phyloP scores from a whole-genome alignment of 1,140 invertebrate genomes.

The Whitmania pigra region DNA sequence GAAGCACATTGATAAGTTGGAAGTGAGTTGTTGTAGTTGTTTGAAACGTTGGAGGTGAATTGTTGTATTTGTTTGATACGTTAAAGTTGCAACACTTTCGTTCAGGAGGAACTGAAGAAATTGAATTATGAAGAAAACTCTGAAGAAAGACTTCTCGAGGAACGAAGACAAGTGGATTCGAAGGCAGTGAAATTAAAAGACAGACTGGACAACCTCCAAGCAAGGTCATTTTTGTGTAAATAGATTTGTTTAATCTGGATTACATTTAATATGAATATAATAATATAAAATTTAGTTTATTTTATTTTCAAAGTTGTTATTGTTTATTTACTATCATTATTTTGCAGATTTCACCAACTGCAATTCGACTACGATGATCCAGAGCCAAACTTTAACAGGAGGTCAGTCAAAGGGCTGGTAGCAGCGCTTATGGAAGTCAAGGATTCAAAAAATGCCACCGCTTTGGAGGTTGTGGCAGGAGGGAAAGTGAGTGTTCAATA shows the following conservation, averaged over 20 bases:
- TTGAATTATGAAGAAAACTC: constrained; percentile 56
- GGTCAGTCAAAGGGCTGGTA: constrained; percentile 65
- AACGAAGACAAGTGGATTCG: constrained; percentile 44
- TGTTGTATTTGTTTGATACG: too few relatives aligned
- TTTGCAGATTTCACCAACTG: constrained; percentile 52
- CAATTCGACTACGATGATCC: constrained; percentile 44
- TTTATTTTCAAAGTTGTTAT: not conserved
- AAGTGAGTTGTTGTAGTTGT: constrained; percentile 29
- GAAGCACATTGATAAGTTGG: constrained; percentile 48
- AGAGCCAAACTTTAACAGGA: constrained; percentile 56
- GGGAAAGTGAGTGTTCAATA: constrained; percentile 52
- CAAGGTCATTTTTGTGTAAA: constrained; percentile 37
- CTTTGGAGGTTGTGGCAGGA: constrained; percentile 74
- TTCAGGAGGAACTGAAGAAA: constrained; percentile 47
- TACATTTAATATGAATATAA: too few relatives aligned
- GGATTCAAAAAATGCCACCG: constrained; percentile 59
- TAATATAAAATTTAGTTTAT: not conserved
- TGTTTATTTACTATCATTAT: constrained; percentile 25
- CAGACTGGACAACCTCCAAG: constrained; percentile 51
- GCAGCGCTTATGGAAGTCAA: constrained; percentile 61
- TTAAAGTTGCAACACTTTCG: not conserved
- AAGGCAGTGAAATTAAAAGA: constrained; percentile 49
- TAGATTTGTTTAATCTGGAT: too few relatives aligned
- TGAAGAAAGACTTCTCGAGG: constrained; percentile 48
- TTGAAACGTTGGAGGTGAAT: not conserved